Evolutionary conservation across 2,797 vertebrate species (phyloP).

Genomic region (Phrynocephalus forsythii): DNA sequence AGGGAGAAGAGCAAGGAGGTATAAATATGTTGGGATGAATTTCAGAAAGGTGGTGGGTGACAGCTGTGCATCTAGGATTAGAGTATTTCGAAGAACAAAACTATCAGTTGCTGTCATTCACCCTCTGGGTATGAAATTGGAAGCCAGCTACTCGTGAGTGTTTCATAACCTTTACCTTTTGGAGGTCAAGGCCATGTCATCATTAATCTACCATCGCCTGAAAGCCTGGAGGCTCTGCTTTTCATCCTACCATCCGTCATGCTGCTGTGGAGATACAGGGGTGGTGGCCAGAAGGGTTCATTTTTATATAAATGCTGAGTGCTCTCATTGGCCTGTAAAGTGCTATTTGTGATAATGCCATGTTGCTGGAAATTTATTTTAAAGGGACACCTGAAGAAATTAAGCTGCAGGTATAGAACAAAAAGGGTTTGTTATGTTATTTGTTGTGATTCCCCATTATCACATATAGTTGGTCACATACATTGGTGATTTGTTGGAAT

Average conservation of each 20-base stretch:
- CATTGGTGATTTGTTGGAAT: background rate
- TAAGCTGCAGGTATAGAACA: slow-evolving; percentile 4
- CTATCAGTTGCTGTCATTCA: slow-evolving; percentile 64
- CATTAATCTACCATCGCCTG: slow-evolving; percentile 71
- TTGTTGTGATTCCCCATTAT: background rate
- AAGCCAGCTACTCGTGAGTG: slow-evolving; percentile 69
- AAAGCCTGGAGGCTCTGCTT: slow-evolving; percentile 69
- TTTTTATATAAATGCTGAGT: slow-evolving; percentile 20
- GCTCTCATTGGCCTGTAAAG: slow-evolving; percentile 1
- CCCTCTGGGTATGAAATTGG: slow-evolving; percentile 70
- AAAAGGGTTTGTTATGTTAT: background rate
- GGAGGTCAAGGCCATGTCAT: slow-evolving; percentile 73
- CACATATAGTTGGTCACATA: background rate
- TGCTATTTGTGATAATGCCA: slow-evolving; percentile 7
- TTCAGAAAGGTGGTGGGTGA: slow-evolving; percentile 53
- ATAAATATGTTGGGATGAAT: slow-evolving; percentile 53
- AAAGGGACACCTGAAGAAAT: slow-evolving; percentile 37
- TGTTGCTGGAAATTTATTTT: background rate
- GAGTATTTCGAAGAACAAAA: slow-evolving; percentile 68
- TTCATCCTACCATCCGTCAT: slow-evolving; percentile 70
- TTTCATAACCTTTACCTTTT: slow-evolving; percentile 72
- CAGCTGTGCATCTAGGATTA: slow-evolving; percentile 64
- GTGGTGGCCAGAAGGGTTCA: slow-evolving; percentile 48
- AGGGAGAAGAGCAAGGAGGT: slow-evolving; percentile 41
- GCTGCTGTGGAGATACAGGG: slow-evolving; percentile 32